Conservation (phyloP, 2,113 vertebrate species). For the Rhombomys opimus region DNA sequence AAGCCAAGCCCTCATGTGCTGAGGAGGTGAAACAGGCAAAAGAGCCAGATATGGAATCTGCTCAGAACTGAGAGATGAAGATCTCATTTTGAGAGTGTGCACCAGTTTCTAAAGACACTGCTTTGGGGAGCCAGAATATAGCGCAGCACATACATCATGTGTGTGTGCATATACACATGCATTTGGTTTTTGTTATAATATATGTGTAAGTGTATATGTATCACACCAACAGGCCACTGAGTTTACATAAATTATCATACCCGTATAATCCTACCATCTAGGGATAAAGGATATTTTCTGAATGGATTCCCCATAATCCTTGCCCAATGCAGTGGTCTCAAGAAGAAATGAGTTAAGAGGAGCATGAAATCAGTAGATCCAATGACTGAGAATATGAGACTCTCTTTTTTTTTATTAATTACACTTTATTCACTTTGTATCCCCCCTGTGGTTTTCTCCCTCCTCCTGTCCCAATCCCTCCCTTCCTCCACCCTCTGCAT, state of each 20-base stretch:
- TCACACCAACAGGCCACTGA: not conserved
- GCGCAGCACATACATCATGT: not conserved
- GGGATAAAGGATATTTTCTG: not conserved
- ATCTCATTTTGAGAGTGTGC: too few species aligned
- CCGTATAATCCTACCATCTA: accelerated
- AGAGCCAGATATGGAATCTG: not conserved
- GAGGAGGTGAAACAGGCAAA: not conserved
- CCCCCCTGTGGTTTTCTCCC: too few species aligned
- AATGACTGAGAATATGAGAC: not conserved
- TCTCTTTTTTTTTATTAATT: not conserved
- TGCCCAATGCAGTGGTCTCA: accelerated
- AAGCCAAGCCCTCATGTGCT: accelerated
- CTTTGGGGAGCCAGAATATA: not conserved
- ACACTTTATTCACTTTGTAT: too few species aligned
- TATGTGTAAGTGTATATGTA: too few species aligned
- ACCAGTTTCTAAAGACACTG: too few species aligned
- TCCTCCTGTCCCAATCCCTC: too few species aligned
- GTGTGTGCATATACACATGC: too few species aligned
- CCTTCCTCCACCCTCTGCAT: too few species aligned
- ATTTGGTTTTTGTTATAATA: too few species aligned
- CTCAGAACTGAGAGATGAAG: not conserved
- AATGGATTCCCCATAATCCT: accelerated
- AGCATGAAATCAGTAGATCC: accelerated
- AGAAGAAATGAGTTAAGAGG: too few species aligned
- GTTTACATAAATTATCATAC: accelerated